These are phyloP conservation scores for Pteropus alecto DNA, from an alignment of 2,113 vertebrate species.

Conservation along the genomic window DNA sequence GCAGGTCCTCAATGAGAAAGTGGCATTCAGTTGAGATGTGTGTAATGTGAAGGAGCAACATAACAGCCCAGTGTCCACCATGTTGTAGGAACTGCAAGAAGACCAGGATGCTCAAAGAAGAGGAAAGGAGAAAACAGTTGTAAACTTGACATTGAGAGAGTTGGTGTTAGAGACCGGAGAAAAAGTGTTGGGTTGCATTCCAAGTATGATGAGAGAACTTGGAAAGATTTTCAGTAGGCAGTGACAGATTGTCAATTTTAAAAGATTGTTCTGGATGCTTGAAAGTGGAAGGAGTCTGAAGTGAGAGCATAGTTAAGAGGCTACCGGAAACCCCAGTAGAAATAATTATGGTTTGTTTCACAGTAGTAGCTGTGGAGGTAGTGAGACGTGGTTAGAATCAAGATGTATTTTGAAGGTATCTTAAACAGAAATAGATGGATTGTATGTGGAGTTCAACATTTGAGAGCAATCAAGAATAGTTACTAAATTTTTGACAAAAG, in stretches of 20 bases:
- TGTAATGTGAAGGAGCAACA: neutral
- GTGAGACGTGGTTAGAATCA: neutral
- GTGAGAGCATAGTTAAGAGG: neutral
- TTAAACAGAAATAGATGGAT: neutral
- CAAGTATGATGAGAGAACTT: neutral
- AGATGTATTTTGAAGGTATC: neutral
- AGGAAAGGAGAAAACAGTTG: neutral
- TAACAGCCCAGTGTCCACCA: too few relatives aligned
- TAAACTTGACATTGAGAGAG: neutral
- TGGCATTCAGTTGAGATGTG: neutral
- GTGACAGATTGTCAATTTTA: neutral
- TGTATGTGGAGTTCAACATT: neutral
- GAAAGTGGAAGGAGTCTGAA: neutral
- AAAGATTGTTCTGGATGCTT: neutral
- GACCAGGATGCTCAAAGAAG: neutral
- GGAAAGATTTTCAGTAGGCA: neutral
- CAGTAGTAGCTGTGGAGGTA: neutral
- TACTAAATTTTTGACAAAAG: neutral
- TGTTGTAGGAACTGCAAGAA: neutral
- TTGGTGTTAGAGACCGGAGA: neutral
- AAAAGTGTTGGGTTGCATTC: neutral
- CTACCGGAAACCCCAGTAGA: neutral
- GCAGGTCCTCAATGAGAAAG: neutral
- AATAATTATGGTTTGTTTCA: neutral
- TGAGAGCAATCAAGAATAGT: neutral